These are phyloP conservation scores for Beris morrisii DNA, from an alignment of 2,888 invertebrate genomes.

Conservation along the genomic window DNA sequence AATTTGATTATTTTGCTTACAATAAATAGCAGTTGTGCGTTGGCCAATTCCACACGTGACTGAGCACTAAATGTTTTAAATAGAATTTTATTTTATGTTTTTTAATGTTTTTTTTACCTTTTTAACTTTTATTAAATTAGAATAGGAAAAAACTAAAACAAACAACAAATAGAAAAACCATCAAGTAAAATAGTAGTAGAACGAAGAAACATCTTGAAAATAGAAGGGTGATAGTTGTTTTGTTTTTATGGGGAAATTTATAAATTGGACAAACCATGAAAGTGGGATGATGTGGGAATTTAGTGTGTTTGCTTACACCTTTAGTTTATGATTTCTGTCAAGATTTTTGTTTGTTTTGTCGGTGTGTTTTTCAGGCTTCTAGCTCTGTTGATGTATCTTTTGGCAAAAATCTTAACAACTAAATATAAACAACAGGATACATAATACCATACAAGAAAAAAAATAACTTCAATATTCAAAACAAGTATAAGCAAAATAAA, in stretches of 20 bases:
- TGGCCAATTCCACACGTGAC: conserved; percentile 66
- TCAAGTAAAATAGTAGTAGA: background rate
- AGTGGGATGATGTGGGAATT: too few species aligned
- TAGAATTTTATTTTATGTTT: background rate
- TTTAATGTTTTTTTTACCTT: background rate
- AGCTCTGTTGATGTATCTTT: too few species aligned
- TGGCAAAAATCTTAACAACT: too few species aligned
- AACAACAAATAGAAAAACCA: background rate
- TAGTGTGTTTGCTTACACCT: too few species aligned
- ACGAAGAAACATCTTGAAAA: background rate
- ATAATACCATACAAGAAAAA: too few species aligned
- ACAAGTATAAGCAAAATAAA: conserved; percentile 4
- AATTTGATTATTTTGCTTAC: conserved; percentile 43
- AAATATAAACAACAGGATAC: too few species aligned
- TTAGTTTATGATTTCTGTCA: too few species aligned
- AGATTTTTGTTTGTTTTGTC: too few species aligned
- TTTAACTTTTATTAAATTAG: background rate
- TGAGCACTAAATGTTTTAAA: conserved; percentile 60
- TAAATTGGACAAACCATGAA: too few species aligned
- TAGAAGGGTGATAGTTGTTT: background rate
- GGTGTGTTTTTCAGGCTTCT: too few species aligned
- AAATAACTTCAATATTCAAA: too few species aligned
- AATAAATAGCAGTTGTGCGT: conserved; percentile 47
- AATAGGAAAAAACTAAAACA: background rate
- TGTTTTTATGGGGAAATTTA: background rate